Conservation (phyloP, 2,888 invertebrate species). For the Brenthis ino region DNA sequence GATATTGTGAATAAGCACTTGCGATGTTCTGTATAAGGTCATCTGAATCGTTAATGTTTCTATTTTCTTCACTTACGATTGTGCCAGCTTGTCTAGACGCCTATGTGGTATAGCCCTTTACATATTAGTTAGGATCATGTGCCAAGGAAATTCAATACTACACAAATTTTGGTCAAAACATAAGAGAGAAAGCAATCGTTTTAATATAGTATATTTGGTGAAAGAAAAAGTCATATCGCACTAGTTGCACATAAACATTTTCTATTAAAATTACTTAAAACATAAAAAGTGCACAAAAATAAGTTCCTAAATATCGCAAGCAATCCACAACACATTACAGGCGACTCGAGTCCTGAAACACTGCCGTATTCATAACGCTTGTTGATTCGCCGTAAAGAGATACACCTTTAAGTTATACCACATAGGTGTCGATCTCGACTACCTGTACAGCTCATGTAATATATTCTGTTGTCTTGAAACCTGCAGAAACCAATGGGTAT, state of each 20-base stretch:
- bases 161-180: conserved; percentile 5
- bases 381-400: conserved; percentile 10
- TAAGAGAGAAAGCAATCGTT: background rate
- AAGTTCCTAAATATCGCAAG: conserved; percentile 16
- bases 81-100: conserved; percentile 29
- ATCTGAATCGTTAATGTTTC: conserved; percentile 26
- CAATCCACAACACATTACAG: conserved; percentile 17
- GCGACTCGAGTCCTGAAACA: conserved; percentile 20
- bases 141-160: conserved; percentile 31
- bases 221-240: conserved; percentile 4
- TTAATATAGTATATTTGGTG: background rate
- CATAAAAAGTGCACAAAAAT: conserved; percentile 1
- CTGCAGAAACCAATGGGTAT: background rate
- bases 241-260: background rate
- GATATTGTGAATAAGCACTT: conserved; percentile 14
- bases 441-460: conserved; percentile 1
- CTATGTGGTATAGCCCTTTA: conserved; percentile 32
- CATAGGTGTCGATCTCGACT: conserved; percentile 12
- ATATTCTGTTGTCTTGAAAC: background rate
- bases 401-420: conserved; percentile 10
- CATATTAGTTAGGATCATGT: conserved; percentile 31
- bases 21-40: conserved; percentile 26
- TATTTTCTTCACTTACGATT: conserved; percentile 23
- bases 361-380: conserved; percentile 27
- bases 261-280: background rate